Base-by-base conservation (phyloP, 2,888 invertebrate species). In the Xiphydria camelus region DNA sequence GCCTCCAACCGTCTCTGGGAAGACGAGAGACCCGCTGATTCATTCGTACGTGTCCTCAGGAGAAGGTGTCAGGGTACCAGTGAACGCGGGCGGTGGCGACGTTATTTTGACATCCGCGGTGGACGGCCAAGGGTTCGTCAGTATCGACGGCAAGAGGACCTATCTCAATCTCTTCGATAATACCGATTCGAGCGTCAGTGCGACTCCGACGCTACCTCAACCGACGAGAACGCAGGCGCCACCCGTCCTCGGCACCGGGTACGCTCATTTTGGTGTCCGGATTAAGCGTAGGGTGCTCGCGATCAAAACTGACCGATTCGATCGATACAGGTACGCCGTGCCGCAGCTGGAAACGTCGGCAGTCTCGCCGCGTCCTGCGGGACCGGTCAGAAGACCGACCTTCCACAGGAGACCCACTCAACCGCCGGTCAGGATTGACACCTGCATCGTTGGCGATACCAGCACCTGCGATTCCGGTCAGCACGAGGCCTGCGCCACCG, bases 391-490 rank as follows among this genome's bases (percentile, higher is more conserved):
- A 29, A 79, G 83, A 40, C 83, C 85, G 1, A 73, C 78, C 17
- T 82, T 79, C 46, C 79, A 80, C n/a, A 80, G 84, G 23, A 77
- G 85, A 49, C 83, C 86, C 34, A 82, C 82, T 0, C 81, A 87
- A 71, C 83, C 90, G 51, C 83, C 87, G 14, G 86, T 88, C 20
- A 67, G 94, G 57, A 94, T 94, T 49, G 94, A 94, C 70, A 94
- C 94, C 0, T 94, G 94, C 63, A 94, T 94, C 14, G 94, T 94
- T 0, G 94, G 94, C 0, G 94, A 94, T 60, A 91, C 92, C 60
- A 87, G 90, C 1, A 94, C 94, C 0, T 94, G 94, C 59, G 93
- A 94, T 65, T 84, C 85, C 42, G 87, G 90, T 1, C 90, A 93
- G 68, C 89, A 91, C 64, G 94, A 94, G 70, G 86, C 86, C 39